Evolutionary conservation across 2,888 invertebrate species (phyloP), one percentile per base, ranked within the genome.

Genomic region (Limenitis camilla): DNA sequence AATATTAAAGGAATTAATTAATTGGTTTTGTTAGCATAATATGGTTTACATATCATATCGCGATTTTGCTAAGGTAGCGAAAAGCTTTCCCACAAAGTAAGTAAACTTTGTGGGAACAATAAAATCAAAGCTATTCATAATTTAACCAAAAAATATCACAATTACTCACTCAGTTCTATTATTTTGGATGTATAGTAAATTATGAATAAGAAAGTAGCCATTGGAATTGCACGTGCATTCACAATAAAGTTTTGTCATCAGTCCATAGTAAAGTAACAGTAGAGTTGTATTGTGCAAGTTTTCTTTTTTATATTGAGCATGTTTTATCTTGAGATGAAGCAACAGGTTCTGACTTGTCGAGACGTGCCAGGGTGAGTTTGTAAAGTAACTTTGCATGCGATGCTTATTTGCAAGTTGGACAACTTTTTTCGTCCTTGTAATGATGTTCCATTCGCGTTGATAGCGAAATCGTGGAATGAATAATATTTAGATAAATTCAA

Each of bases 301-400:
- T 59, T 60, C 47, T 58, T 54, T 65, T 64, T 62, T 59, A 53
- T 52, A 41, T 50, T 50, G 35, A 50, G 55, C 81, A 62, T 63
- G 80, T 77, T 66, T 64, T 72, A 80, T 72, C 52, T 52, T 49
- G 59, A 61, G 62, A 56, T 60, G 53, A 55, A 61, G 62, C 46
- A 64, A 77, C 84, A 84, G 78, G 84, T 82, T 78, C 69, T 6
- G 65, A 80, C 82, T 64, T 75, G 83, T 75, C 61, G 42, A 30
- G 35, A 59, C 58, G 29, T 40, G 60, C 36, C 45, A 39, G 51
- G 44, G 39, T 45, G 29, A 44, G 49, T 60, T 60, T 62, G 60
- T 41, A 40, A 19, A 48, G 32, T 29, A 46, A 27, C 29, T 44
- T 49, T 52, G 48, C 42, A 48, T 45, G n/a, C 28, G 30, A 8